Evolutionary conservation across 2,113 vertebrate genomes (phyloP).

Genomic region (Gambusia holbrooki): DNA sequence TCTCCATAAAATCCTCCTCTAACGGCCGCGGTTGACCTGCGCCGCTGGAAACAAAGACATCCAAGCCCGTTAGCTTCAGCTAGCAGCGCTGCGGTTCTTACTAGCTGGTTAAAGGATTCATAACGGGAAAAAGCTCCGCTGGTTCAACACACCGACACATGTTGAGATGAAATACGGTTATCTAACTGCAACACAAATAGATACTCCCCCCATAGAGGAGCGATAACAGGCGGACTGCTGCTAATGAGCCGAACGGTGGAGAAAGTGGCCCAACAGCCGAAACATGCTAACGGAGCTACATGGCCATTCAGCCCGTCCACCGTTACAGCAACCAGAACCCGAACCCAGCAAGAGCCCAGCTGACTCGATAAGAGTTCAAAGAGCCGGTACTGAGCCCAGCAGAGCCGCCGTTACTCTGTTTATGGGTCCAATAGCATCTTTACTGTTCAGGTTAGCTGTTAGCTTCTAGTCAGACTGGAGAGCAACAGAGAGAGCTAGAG

Average conservation of each 20-base stretch:
- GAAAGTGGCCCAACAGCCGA: conserved; percentile 18
- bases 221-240: not conserved
- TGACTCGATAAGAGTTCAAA: not conserved
- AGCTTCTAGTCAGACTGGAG: conserved; percentile 3
- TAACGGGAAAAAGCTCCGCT: not conserved
- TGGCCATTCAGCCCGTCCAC: conserved; percentile 9
- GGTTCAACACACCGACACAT: not conserved
- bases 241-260: conserved; percentile 7
- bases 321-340: not conserved
- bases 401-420: not conserved
- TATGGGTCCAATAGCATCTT: not conserved
- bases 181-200: not conserved
- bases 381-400: not conserved
- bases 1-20: not conserved
- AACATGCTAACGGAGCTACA: conserved; percentile 36
- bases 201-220: not conserved
- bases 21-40: conserved; percentile 13
- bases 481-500: conserved; percentile 16
- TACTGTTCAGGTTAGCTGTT: not conserved
- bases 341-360: not conserved
- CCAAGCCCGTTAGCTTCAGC: conserved; percentile 4
- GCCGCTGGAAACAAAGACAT: conserved; percentile 33
- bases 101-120: conserved; percentile 3
- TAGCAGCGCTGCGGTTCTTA: conserved; percentile 10
- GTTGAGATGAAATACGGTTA: not conserved